Percentiles rank a stretch among this genome's conserved stretches.
phyloP scores from a whole-genome alignment of 2,113 vertebrate species.

The Lucifuga dentata region DNA sequence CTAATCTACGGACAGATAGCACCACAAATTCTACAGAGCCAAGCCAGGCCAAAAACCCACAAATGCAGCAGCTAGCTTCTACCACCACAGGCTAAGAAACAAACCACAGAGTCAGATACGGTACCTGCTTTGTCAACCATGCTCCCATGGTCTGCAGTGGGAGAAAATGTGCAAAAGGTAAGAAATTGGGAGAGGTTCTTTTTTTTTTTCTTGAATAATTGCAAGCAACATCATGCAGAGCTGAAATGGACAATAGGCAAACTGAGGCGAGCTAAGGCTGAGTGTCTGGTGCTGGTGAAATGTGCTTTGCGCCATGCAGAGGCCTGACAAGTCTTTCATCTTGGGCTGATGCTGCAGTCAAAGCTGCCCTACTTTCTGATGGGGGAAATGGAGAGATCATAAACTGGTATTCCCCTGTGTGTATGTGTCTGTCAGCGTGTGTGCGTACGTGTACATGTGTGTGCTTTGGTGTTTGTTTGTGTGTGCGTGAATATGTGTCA shows the following conservation, averaged over 20 bases:
- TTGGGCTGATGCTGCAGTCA: conserved; percentile 74
- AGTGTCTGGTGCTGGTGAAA: conserved; percentile 72
- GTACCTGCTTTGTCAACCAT: conserved; percentile 87
- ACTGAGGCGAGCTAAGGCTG: conserved; percentile 64
- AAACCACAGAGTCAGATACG: conserved; percentile 84
- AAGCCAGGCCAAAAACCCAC: conserved; percentile 79
- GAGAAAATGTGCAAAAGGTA: conserved; percentile 85
- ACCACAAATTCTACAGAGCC: conserved; percentile 81
- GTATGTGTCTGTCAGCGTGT: conserved; percentile 38
- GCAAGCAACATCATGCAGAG: conserved; percentile 80
- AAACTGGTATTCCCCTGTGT: conserved; percentile 68
- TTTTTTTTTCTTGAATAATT: conserved; percentile 52
- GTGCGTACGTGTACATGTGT: conserved; percentile 6
- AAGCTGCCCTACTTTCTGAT: conserved; percentile 81
- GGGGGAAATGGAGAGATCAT: conserved; percentile 71
- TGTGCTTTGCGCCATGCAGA: conserved; percentile 69
- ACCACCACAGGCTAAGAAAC: conserved; percentile 82
- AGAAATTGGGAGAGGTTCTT: conserved; percentile 70
- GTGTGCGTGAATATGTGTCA: conserved; percentile 60
- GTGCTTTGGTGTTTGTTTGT: conserved; percentile 13
- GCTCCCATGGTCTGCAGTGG: conserved; percentile 87
- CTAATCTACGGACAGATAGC: conserved; percentile 76
- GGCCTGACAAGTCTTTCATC: conserved; percentile 77
- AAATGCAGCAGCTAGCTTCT: conserved; percentile 79
- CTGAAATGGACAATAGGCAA: conserved; percentile 78